Evolutionary conservation across 2,797 vertebrate genomes (phyloP).

Genomic region (Lates japonicus): DNA sequence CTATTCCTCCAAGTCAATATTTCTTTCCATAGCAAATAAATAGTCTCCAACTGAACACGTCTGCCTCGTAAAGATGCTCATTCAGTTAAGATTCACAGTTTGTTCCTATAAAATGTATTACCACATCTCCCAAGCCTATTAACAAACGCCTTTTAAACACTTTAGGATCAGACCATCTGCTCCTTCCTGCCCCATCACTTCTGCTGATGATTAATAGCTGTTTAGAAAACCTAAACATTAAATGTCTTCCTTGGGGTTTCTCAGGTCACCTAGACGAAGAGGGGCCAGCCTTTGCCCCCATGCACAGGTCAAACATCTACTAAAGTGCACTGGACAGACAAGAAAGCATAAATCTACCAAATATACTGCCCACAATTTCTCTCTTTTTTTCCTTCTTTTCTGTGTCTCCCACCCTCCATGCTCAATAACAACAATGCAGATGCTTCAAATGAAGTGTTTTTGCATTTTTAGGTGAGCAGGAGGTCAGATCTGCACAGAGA

Average conservation of each 20-base stretch:
- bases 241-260: conserved; percentile 1
- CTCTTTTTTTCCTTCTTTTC: background rate
- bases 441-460: conserved; percentile 40
- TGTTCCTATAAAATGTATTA: background rate
- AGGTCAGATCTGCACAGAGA: conserved; percentile 39
- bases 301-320: conserved; percentile 46
- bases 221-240: conserved; percentile 13
- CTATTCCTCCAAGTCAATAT: background rate
- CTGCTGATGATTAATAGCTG: conserved; percentile 33
- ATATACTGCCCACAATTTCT: conserved; percentile 28
- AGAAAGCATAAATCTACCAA: conserved; percentile 55
- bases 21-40: background rate
- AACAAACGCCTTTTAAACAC: background rate
- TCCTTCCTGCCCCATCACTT: background rate
- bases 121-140: background rate
- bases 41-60: background rate
- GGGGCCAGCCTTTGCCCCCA: conserved; percentile 35
- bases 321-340: conserved; percentile 28
- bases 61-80: background rate
- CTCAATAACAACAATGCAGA: conserved; percentile 36
- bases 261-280: conserved; percentile 30
- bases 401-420: background rate
- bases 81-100: background rate
- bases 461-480: conserved; percentile 41
- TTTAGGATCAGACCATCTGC: background rate